Percentiles rank a stretch among this genome's conserved stretches.
These are phyloP conservation scores for Idaea biselata DNA, from an alignment of 2,888 invertebrate genomes.

Conservation along the genomic window DNA sequence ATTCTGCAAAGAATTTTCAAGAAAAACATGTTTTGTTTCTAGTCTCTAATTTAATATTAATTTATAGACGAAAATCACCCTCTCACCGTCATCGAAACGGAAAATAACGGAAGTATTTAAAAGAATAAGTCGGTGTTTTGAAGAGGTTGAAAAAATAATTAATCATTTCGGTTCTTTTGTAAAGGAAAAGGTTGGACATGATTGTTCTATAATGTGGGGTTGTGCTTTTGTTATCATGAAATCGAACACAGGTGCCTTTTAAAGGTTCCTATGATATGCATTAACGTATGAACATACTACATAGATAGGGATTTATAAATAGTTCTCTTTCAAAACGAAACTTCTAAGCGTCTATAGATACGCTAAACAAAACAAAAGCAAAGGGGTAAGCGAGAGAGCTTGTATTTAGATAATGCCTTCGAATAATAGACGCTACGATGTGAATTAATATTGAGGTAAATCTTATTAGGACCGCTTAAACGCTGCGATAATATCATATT, in stretches of 20 bases:
- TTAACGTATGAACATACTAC: slow-evolving; percentile 17
- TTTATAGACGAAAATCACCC: slow-evolving; percentile 71
- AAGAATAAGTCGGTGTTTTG: slow-evolving; percentile 77
- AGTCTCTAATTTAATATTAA: slow-evolving; percentile 73
- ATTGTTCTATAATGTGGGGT: slow-evolving; percentile 71
- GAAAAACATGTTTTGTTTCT: slow-evolving; percentile 55
- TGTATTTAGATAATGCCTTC: slow-evolving; percentile 70
- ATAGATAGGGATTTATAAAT: slow-evolving; percentile 32
- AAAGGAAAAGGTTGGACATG: slow-evolving; percentile 72
- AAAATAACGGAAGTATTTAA: slow-evolving; percentile 80
- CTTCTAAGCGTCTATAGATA: slow-evolving; percentile 39
- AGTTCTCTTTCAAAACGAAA: slow-evolving; percentile 38
- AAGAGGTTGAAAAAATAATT: slow-evolving; percentile 78
- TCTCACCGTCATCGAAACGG: slow-evolving; percentile 73
- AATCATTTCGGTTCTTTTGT: slow-evolving; percentile 74
- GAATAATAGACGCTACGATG: slow-evolving; percentile 76
- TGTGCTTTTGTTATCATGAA: slow-evolving; percentile 61
- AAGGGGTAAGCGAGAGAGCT: slow-evolving; percentile 49
- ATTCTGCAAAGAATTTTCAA: slow-evolving; percentile 9
- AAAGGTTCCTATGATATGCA: slow-evolving; percentile 18
- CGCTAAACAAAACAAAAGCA: slow-evolving; percentile 42
- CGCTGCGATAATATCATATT: slow-evolving; percentile 78
- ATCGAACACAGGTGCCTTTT: slow-evolving; percentile 37
- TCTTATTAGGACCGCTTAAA: slow-evolving; percentile 79
- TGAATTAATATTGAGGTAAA: slow-evolving; percentile 79